Evolutionary conservation across 53 echinoderm and acorn worm genomes (phyloP).

Genomic region (Patiria pectinifera): DNA sequence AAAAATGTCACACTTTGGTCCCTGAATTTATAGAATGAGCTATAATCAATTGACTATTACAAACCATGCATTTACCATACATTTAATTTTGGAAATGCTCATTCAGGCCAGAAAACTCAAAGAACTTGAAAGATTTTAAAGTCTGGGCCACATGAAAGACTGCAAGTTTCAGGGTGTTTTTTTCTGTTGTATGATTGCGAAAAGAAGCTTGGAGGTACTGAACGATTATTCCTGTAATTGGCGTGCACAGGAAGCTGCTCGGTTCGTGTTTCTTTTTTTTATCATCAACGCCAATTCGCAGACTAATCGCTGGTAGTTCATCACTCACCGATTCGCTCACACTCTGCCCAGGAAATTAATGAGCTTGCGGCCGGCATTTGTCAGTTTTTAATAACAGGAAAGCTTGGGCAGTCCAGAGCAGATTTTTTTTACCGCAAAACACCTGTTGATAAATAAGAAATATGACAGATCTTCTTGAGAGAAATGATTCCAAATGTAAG

Average conservation of each 20-base stretch:
- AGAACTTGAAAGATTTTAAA: no score
- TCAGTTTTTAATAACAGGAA: constrained; percentile 36
- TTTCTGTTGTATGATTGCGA: background rate
- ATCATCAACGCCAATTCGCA: background rate
- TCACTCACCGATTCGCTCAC: background rate
- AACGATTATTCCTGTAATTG: background rate
- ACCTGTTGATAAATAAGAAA: constrained; percentile 44
- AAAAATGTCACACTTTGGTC: no score
- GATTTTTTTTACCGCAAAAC: constrained; percentile 1
- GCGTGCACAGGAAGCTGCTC: background rate
- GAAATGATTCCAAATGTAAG: background rate
- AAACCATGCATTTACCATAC: no score
- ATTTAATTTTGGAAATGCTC: no score
- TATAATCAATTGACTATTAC: no score
- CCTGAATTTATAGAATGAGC: no score
- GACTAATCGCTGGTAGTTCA: background rate
- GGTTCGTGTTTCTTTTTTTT: background rate
- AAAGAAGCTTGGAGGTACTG: background rate
- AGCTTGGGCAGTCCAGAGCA: background rate
- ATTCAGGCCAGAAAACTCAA: no score
- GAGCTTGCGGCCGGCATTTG: constrained; percentile 1
- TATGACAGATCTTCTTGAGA: background rate
- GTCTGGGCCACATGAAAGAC: background rate
- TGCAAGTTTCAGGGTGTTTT: background rate
- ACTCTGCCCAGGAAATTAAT: background rate